These are phyloP conservation scores for Erpetoichthys calabaricus DNA, from an alignment of 2,797 vertebrate species.

Conservation along the genomic window DNA sequence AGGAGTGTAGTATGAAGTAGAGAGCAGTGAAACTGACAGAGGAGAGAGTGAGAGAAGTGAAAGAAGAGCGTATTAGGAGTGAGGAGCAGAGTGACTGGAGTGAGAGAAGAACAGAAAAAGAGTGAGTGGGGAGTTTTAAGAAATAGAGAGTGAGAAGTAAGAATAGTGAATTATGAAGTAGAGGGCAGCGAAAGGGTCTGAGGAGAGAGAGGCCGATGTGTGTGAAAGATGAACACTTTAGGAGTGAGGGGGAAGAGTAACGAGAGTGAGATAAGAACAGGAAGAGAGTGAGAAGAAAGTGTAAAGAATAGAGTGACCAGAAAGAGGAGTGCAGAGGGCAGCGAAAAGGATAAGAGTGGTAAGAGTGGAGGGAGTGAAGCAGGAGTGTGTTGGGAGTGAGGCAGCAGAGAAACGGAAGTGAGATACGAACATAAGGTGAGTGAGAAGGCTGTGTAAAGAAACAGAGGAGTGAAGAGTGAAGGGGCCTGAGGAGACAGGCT, in stretches of 20 bases:
- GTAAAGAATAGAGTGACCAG: too few species aligned
- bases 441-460: too few species aligned
- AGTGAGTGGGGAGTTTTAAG: not conserved
- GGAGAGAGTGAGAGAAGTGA: not conserved
- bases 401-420: too few species aligned
- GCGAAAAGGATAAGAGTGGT: too few species aligned
- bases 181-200: not conserved
- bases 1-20: not conserved
- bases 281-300: not conserved
- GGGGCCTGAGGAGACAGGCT: not conserved
- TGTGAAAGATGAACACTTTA: too few species aligned
- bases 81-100: not conserved
- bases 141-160: not conserved
- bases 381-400: too few species aligned
- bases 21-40: not conserved
- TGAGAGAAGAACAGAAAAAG: not conserved
- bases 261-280: not conserved
- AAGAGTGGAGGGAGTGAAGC: too few species aligned
- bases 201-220: too few species aligned
- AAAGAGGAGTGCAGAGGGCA: too few species aligned
- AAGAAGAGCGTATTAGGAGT: not conserved
- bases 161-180: not conserved
- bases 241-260: not conserved
- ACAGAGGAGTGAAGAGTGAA: not conserved
- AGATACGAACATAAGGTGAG: too few species aligned